Percentiles rank a stretch among this genome's conserved stretches.
Evolutionary conservation across 2,888 invertebrate species (phyloP).

Genomic region (Biston stratarius): DNA sequence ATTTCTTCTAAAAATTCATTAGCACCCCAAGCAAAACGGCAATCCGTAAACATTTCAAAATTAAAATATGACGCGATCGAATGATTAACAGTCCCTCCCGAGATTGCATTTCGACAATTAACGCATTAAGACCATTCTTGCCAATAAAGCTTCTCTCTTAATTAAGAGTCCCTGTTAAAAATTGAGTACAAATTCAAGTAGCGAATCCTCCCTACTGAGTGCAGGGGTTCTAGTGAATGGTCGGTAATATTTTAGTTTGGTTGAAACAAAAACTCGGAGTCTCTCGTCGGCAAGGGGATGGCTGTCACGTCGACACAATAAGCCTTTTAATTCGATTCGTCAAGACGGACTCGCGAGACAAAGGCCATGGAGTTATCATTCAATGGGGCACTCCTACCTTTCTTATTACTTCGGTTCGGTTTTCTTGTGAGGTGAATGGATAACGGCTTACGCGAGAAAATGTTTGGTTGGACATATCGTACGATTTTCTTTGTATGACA

Average conservation of each 20-base stretch:
- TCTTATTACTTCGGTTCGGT: conserved; percentile 83
- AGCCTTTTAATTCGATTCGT: conserved; percentile 87
- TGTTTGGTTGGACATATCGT: conserved; percentile 39
- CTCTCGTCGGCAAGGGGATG: conserved; percentile 63
- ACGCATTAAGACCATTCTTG: conserved; percentile 83
- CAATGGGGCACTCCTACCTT: conserved; percentile 86
- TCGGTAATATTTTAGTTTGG: conserved; percentile 86
- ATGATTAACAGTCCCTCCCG: conserved; percentile 80
- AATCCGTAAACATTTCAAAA: conserved; percentile 63
- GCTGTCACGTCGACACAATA: conserved; percentile 86
- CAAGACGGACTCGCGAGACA: conserved; percentile 84
- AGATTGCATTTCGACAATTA: conserved; percentile 87
- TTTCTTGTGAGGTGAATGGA: conserved; percentile 75
- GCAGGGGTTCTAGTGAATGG: conserved; percentile 81
- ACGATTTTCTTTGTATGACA: conserved; percentile 17
- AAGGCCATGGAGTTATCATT: conserved; percentile 84
- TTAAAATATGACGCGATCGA: conserved; percentile 80
- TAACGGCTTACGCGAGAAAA: conserved; percentile 55
- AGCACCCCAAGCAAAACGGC: conserved; percentile 57
- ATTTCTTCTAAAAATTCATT: conserved; percentile 66
- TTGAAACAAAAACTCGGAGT: conserved; percentile 80
- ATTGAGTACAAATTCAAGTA: conserved; percentile 87
- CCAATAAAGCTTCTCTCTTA: conserved; percentile 85
- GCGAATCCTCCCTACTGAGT: conserved; percentile 66
- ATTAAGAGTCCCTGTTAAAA: conserved; percentile 85